These are phyloP conservation scores for Leucoraja erinaceus DNA, from an alignment of 2,113 vertebrate genomes.

Conservation along the genomic window DNA sequence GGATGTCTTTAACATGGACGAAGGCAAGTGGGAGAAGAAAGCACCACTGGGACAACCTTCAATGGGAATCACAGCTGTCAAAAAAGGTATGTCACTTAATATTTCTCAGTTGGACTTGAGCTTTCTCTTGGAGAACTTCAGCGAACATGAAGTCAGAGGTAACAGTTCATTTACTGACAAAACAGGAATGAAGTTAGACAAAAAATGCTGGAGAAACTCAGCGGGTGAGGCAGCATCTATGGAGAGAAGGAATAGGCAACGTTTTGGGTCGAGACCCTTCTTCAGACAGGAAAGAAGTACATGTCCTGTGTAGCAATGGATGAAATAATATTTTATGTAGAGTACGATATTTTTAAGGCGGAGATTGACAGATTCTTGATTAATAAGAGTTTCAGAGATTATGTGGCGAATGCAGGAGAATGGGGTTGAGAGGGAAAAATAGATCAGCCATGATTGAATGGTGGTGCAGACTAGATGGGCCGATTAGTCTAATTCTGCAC, in stretches of 20 bases:
- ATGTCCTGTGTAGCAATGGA: not conserved
- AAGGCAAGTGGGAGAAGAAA: conserved; percentile 87
- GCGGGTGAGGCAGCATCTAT: too few relatives aligned
- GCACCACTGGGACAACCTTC: conserved; percentile 78
- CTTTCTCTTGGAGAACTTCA: not conserved
- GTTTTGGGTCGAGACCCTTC: too few relatives aligned
- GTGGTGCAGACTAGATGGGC: too few relatives aligned
- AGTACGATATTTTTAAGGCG: not conserved
- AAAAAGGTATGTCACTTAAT: conserved; percentile 74
- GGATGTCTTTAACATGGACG: conserved; percentile 81
- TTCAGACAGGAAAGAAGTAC: not conserved
- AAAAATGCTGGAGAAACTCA: too few relatives aligned
- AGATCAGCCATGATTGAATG: too few relatives aligned
- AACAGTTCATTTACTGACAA: not conserved
- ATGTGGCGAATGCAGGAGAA: too few relatives aligned
- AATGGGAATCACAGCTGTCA: conserved; percentile 83
- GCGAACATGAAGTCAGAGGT: not conserved
- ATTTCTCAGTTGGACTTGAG: conserved; percentile 7
- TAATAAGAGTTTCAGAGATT: too few relatives aligned
- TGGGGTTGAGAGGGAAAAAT: too few relatives aligned
- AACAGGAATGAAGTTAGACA: not conserved
- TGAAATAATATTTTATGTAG: not conserved
- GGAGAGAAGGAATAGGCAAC: too few relatives aligned
- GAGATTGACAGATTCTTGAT: too few relatives aligned
- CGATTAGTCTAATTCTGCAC: too few relatives aligned